Base-by-base conservation (phyloP, 2,113 vertebrate genomes). In the Xiphorhynchus elegans region DNA sequence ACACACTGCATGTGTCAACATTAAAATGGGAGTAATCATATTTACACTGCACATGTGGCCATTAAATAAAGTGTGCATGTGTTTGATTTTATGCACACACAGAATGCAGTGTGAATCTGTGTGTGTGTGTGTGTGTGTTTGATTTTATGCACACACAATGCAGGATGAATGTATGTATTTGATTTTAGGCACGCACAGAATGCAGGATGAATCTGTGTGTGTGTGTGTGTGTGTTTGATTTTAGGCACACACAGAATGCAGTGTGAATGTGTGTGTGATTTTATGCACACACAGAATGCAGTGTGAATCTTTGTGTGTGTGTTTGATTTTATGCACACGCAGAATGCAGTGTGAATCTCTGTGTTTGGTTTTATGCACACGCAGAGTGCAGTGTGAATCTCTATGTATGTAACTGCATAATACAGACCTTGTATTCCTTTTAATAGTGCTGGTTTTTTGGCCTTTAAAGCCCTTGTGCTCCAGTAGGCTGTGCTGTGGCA, bases 21-120 rank as follows among this genome's bases (percentile, higher is more conserved):
- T 53, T 17, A n/a, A 74, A 86, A 26, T 55, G 3, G 8, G 3
- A 67, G 10, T 31, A 21, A 31, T 67, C 6, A 1, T 63, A 33
- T 59, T 85, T 33, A 5, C 42, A 3, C 31, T 62, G 10, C 53
- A 11, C 0, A 0, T 25, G 17, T 53, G 24, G 52, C 68, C 42
- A 15, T 55, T 81, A 56, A 49, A 42, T 37, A 35, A 50, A 70
- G 44, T 5, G 18, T 44, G 44, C 11, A 11, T 42, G 42, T 42
- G 42, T 42, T 42, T 42, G 42, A 42, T 42, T 44, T 44, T 44
- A 44, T 44, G 44, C 44, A 44, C 44, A 44, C 44, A 16, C 11
- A 33, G 33, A 56, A 56, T 20, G 31, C 53, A 56, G 2, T 12
- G 33, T 56, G 53, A 31, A 33, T 56, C 53, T 56, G 17, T 33